Conservation (phyloP, 2,888 invertebrate genomes). For the Leptinotarsa haldemani region DNA sequence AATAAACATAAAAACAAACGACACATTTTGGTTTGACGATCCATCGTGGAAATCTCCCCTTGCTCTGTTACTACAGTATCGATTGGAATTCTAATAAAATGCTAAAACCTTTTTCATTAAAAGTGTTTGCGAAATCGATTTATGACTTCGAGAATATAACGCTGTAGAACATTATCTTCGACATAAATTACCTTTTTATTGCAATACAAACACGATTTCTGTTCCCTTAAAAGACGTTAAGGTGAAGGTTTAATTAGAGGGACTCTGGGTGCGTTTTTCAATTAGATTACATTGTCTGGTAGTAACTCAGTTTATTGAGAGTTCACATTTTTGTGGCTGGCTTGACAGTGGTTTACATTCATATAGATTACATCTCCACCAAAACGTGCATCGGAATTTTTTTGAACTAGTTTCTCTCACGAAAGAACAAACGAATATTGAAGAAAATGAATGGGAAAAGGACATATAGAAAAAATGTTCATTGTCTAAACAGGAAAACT, state of each 20-base stretch:
- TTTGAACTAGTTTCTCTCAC: no score
- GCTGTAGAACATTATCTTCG: constrained; percentile 50
- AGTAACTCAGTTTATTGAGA: constrained; percentile 40
- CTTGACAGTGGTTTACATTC: neutral
- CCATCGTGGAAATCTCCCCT: constrained; percentile 23
- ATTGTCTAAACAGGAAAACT: no score
- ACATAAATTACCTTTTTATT: constrained; percentile 53
- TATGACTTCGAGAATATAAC: constrained; percentile 49
- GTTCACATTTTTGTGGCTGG: constrained; percentile 24
- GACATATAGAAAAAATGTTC: no score
- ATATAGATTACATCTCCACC: neutral
- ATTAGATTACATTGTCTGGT: constrained; percentile 40
- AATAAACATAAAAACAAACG: constrained; percentile 33
- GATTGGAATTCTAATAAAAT: constrained; percentile 30
- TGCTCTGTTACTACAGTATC: constrained; percentile 24
- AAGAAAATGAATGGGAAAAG: no score
- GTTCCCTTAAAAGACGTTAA: constrained; percentile 29
- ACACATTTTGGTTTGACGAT: constrained; percentile 29
- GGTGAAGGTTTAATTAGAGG: constrained; percentile 46
- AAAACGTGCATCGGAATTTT: neutral
- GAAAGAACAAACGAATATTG: no score
- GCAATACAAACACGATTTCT: constrained; percentile 49
- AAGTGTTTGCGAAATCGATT: constrained; percentile 55
- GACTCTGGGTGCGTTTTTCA: constrained; percentile 35
- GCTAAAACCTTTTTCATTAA: constrained; percentile 53